Base-by-base conservation (phyloP, 37 sponge, comb jelly and placozoan species). In the Bolinopsis microptera region DNA sequence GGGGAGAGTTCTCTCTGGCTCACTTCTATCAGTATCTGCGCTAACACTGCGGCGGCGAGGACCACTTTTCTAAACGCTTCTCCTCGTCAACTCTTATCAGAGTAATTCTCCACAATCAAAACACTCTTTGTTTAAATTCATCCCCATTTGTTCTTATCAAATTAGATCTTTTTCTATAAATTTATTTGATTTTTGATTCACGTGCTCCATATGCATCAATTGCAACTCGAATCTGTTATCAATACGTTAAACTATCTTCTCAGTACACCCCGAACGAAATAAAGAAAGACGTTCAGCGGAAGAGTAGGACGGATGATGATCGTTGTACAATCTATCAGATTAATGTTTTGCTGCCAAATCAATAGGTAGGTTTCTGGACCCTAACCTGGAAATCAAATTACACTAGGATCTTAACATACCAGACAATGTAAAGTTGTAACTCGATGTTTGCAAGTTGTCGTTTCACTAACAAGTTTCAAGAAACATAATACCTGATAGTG, bases 271-370 rank as follows among this genome's bases (percentile, higher is more conserved):
- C 5, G 61, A 48, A 48, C 61, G 13, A 48, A 48, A 48, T 2
- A 48, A 86, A 25, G 90, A 21, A n/a, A 5, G 90, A 41, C 48
- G 30, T 5, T 1, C 18, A 18, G 24, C 3, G 26, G 0, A 0
- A n/a, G 1, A 48, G 39, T 1, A 39, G 38, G 25, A 86, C 40
- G 0, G 90, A 86, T 13, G 90, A 86, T 0, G 90, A 86, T 30
- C 48, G 39, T 40, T 28, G 39, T 30, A 86, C 90, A 3, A 86
- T 86, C 21, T 86, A 86, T 38, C 90, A 86, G 30, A 41, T 86
- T 8, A 86, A 86, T 27, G 90, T n/a, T 86, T 0, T 86, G 90
- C 61, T 86, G 61, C 26, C n/a, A n/a, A 86, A 86, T 27, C 90
- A 86, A 23, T 41, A 40, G 3, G 90, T 86, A 34, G 39, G 90